Base-by-base conservation (phyloP, 2,888 invertebrate species). In the Ophion slaviceki region DNA sequence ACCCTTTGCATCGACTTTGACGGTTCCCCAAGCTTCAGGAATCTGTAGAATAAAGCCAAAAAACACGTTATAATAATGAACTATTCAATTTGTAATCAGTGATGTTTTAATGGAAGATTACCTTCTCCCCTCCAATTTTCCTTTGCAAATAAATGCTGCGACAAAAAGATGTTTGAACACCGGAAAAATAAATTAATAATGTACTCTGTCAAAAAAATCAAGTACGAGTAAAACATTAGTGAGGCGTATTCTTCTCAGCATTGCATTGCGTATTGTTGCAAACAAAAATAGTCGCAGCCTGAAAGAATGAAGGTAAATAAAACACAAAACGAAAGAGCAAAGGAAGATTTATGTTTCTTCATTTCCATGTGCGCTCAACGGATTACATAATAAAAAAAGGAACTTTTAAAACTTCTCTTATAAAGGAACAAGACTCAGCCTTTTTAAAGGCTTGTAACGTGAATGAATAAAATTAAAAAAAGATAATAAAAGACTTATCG, bases 11-110 rank as follows among this genome's bases (percentile, higher is more conserved):
- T 97, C 97, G 68, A 99, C 98, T 94, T 98, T 97, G 59, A 99
- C 97, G 0, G 98, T 98, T 91, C 99, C 99, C 97, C 98, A 99
- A 68, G 98, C 98, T 91, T 97, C 96, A 0, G 98, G 98, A 93
- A 98, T 98, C 97, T 97, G 90, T n/a, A 82, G 40, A 28, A 45
- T 28, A 24, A 24, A 5, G 75, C n/a, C 14, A 40, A 68, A 61
- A 5, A 28, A 40, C 8, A 78, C 40, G 7, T n/a, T 75, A 40
- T 66, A 28, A 20, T 53, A 17, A 53, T 17, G 5, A 53, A 53
- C 14, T 53, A 17, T 53, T 53, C 53, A 17, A 14, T 53, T 53
- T 53, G 14, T 53, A 40, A 40, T 40, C 7, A 40, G 8, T 40
- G 8, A 40, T 40, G 1, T 40, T 40, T 40, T 8, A 40, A 40